Evolutionary conservation across 2,888 invertebrate species (phyloP).

Genomic region (Monochamus alternatus): DNA sequence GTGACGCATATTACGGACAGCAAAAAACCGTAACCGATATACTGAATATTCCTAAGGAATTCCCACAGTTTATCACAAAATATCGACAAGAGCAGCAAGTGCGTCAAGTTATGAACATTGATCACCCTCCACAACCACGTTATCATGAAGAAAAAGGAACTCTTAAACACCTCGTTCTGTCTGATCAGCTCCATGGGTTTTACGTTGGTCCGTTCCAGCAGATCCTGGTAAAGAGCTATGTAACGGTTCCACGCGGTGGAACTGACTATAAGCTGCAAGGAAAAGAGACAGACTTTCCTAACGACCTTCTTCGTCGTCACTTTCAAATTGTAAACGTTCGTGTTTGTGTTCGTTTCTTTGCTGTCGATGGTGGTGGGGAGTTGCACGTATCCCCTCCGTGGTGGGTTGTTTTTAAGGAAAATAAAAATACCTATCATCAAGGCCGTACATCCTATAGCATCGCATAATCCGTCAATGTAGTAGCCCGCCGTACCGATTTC

Average conservation of each 20-base stretch:
- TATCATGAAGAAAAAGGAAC: slow-evolving; percentile 82
- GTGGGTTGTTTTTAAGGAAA: slow-evolving; percentile 82
- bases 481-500: slow-evolving; percentile 88
- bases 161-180: slow-evolving; percentile 78
- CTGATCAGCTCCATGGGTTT: slow-evolving; percentile 73
- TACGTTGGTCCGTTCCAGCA: slow-evolving; percentile 79
- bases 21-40: slow-evolving; percentile 80
- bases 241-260: slow-evolving; percentile 90
- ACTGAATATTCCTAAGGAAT: slow-evolving; percentile 81
- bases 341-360: slow-evolving; percentile 72
- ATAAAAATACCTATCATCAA: slow-evolving; percentile 80
- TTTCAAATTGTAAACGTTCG: slow-evolving; percentile 77
- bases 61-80: slow-evolving; percentile 89
- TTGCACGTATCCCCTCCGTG: slow-evolving; percentile 82
- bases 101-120: slow-evolving; percentile 85
- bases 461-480: slow-evolving; percentile 88
- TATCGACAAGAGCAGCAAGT: slow-evolving; percentile 82
- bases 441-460: slow-evolving; percentile 83
- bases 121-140: slow-evolving; percentile 84
- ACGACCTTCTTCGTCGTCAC: slow-evolving; percentile 79
- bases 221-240: slow-evolving; percentile 84
- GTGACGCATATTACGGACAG: slow-evolving; percentile 80
- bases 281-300: slow-evolving; percentile 78
- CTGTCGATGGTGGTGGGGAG: slow-evolving; percentile 74
- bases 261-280: slow-evolving; percentile 82